Evolutionary conservation across 2,797 vertebrate genomes (phyloP).

Genomic region (Macropus fuliginosus): DNA sequence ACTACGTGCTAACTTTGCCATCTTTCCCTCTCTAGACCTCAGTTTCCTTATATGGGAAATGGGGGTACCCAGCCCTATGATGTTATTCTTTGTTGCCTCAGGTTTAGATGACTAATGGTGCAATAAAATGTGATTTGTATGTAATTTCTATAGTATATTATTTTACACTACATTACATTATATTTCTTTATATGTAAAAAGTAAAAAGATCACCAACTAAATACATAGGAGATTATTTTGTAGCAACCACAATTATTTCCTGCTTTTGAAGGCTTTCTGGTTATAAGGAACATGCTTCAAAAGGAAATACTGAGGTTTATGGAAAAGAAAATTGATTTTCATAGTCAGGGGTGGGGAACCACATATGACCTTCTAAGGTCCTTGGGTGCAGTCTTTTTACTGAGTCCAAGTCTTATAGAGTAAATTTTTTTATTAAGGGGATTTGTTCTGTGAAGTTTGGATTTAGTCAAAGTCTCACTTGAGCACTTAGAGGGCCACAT

Average conservation of each 20-base stretch:
- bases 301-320: constrained; percentile 44
- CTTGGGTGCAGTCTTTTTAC: too few relatives aligned
- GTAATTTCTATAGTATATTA: background rate
- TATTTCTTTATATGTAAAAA: constrained; percentile 32
- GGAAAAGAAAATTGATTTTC: constrained; percentile 35
- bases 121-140: background rate
- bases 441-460: too few relatives aligned
- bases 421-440: too few relatives aligned
- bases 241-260: constrained; percentile 43
- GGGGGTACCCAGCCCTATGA: background rate
- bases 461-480: too few relatives aligned
- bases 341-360: background rate
- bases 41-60: background rate
- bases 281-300: background rate
- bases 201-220: constrained; percentile 28
- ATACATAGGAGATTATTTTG: constrained; percentile 47
- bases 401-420: too few relatives aligned
- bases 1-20: background rate
- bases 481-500: too few relatives aligned
- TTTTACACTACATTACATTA: too few relatives aligned
- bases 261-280: background rate
- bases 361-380: too few relatives aligned
- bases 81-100: background rate
- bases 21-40: background rate
- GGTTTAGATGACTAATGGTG: background rate